Evolutionary conservation across 2,888 invertebrate species (phyloP).

Genomic region (Melikaiella ostensackeni): DNA sequence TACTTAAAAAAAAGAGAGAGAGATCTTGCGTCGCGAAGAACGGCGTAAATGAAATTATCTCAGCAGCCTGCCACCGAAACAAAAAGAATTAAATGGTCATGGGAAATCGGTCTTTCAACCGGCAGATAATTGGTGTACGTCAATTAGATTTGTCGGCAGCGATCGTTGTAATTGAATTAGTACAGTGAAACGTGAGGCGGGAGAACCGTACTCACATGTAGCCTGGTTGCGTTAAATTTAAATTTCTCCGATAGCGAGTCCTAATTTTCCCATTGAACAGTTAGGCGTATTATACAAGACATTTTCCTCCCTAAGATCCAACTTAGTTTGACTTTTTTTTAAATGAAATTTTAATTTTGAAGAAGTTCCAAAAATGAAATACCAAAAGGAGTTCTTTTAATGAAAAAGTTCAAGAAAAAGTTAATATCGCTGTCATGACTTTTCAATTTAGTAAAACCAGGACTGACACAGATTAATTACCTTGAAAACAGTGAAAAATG

Average conservation of each 20-base stretch:
- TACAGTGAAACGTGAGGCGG: conserved; percentile 45
- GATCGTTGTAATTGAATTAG: conserved; percentile 69
- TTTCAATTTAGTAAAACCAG: too few relatives aligned
- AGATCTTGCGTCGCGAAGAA: conserved; percentile 7
- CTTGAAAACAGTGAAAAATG: too few relatives aligned
- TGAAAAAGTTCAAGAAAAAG: too few relatives aligned
- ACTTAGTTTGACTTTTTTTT: too few relatives aligned
- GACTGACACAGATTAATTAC: too few relatives aligned
- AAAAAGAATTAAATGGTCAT: conserved; percentile 45
- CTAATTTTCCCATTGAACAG: conserved; percentile 12
- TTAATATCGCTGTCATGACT: too few relatives aligned
- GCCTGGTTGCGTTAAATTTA: conserved; percentile 20
- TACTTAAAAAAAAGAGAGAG: neutral
- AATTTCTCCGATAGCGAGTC: conserved; percentile 25
- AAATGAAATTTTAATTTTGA: neutral
- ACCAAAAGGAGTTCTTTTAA: too few relatives aligned
- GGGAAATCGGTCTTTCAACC: conserved; percentile 61
- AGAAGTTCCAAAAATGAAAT: neutral
- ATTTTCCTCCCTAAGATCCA: neutral
- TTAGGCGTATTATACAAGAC: neutral
- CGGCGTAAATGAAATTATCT: conserved; percentile 11
- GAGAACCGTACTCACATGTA: conserved; percentile 33
- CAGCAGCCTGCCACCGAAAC: neutral
- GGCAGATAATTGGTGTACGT: conserved; percentile 71
- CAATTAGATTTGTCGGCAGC: conserved; percentile 72